These are phyloP conservation scores for Bradypodion ventrale DNA, from an alignment of 2,797 vertebrate genomes.

Conservation along the genomic window DNA sequence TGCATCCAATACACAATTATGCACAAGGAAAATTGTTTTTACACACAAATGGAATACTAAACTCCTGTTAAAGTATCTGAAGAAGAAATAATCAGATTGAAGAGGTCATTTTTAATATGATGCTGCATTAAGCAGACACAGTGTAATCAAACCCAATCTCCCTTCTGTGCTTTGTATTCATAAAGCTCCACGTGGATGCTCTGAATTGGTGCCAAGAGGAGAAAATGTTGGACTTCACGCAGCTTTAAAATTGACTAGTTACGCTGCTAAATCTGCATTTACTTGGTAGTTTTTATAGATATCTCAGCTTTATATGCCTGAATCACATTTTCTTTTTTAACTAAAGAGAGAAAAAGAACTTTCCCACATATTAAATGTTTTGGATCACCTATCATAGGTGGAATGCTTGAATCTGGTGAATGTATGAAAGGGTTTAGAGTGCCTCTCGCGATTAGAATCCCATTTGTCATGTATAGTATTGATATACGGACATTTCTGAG, in stretches of 20 bases:
- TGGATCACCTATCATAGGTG: conserved; percentile 28
- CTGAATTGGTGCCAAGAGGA: conserved; percentile 40
- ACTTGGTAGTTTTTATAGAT: conserved; percentile 49
- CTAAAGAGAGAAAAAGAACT: conserved; percentile 36
- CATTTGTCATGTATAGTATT: too few species aligned
- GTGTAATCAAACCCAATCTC: not conserved
- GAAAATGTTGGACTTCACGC: conserved; percentile 16
- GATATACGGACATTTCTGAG: too few species aligned
- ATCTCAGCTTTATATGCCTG: conserved; percentile 37
- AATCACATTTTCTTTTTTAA: conserved; percentile 40
- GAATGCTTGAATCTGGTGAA: too few species aligned
- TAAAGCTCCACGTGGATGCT: conserved; percentile 37
- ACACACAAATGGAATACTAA: conserved; percentile 10
- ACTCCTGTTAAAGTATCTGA: conserved; percentile 5
- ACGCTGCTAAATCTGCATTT: conserved; percentile 24
- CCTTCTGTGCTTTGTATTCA: conserved; percentile 8
- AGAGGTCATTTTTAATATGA: conserved; percentile 36
- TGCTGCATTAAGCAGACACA: conserved; percentile 26
- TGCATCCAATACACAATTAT: not conserved
- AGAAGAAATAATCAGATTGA: not conserved
- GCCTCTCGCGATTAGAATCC: too few species aligned
- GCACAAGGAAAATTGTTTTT: not conserved
- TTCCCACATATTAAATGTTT: conserved; percentile 53
- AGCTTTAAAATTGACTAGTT: conserved; percentile 23
- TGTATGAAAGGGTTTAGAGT: too few species aligned